Conservation (phyloP, 2,797 vertebrate species). For the Propithecus perrieri region DNA sequence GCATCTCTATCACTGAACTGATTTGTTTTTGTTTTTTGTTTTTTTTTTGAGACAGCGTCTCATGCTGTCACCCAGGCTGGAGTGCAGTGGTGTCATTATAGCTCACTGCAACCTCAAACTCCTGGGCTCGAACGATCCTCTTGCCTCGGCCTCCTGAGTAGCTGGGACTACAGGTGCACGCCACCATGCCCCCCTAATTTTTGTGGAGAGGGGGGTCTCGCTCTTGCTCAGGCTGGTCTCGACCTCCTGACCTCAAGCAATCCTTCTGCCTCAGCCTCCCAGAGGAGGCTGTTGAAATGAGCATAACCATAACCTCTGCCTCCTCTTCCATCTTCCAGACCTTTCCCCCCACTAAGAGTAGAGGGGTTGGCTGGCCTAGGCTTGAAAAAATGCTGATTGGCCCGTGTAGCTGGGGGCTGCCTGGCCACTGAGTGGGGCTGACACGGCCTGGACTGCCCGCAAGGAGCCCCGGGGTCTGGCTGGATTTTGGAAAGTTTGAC, state of each 20-base stretch:
- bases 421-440: neutral
- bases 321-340: neutral
- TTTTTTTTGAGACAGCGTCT: neutral
- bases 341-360: neutral
- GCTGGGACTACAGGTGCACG: neutral
- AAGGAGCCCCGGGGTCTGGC: neutral
- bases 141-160: neutral
- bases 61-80: neutral
- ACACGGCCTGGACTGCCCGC: too few relatives aligned
- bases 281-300: neutral
- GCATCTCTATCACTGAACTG: neutral
- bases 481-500: neutral
- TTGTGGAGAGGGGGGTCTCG: too few relatives aligned
- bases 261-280: neutral
- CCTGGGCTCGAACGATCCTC: neutral
- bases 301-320: neutral
- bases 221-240: neutral
- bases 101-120: neutral
- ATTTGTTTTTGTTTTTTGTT: neutral
- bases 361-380: neutral
- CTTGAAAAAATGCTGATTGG: neutral
- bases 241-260: neutral
- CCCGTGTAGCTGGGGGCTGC: neutral
- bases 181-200: accelerated
- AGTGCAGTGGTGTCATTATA: neutral